Conservation (phyloP, 2,113 vertebrate genomes). For the Halcyon senegalensis region DNA sequence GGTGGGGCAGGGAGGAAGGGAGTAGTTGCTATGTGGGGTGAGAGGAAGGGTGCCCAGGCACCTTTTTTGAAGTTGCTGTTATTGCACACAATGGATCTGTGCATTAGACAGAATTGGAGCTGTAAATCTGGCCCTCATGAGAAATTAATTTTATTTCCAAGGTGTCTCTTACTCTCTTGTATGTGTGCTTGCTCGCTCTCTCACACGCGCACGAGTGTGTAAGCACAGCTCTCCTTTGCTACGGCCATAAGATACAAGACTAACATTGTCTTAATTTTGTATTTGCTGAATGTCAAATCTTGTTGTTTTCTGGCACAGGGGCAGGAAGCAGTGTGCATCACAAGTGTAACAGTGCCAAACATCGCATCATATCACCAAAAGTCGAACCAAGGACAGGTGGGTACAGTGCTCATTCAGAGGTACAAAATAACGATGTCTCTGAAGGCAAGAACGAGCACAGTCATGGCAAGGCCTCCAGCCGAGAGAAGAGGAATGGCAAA, state of each 20-base stretch:
- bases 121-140: neutral
- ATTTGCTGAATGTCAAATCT: neutral
- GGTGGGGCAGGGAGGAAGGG: neutral
- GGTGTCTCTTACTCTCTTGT: neutral
- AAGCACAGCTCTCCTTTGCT: neutral
- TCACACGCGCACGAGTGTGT: rapidly evolving
- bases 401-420: constrained; percentile 91
- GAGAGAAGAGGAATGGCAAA: constrained; percentile 97
- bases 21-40: neutral
- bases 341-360: constrained; percentile 99
- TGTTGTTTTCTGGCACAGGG: constrained; percentile 76
- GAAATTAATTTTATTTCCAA: neutral
- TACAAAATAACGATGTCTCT: constrained; percentile 98
- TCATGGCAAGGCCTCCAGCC: constrained; percentile 82
- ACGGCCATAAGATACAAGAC: neutral
- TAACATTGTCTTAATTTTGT: neutral
- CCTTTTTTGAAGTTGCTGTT: neutral
- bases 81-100: neutral
- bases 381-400: constrained; percentile 92
- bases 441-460: constrained; percentile 96
- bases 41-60: rapidly evolving
- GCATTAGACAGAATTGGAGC: neutral
- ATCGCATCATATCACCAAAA: constrained; percentile 99
- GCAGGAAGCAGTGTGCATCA: constrained; percentile 98
- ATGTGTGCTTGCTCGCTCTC: rapidly evolving